Evolutionary conservation across 2,113 vertebrate genomes (phyloP).

Genomic region (Ceyx margarethae): DNA sequence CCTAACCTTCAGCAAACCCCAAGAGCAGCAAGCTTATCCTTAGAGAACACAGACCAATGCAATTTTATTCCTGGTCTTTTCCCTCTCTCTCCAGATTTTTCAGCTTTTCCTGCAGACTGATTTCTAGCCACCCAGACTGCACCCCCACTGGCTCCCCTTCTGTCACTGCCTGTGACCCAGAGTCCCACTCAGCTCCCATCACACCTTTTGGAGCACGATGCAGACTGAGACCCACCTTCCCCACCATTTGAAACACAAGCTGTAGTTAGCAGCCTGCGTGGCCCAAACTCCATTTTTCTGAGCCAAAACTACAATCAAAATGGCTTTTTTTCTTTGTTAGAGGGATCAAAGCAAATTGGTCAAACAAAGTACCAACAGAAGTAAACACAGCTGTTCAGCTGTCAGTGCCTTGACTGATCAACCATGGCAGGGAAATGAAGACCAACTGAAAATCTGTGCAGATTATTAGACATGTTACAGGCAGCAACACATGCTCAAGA

Average conservation of each 20-base stretch:
- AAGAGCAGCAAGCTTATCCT: not conserved
- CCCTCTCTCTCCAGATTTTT: not conserved
- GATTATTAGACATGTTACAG: not conserved
- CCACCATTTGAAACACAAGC: not conserved
- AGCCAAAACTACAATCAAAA: not conserved
- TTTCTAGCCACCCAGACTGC: not conserved
- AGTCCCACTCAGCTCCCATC: not conserved
- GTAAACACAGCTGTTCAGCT: slow-evolving; percentile 13
- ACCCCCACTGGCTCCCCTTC: not conserved
- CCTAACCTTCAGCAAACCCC: not conserved
- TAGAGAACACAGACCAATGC: not conserved
- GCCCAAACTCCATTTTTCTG: not conserved
- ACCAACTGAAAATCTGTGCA: not conserved
- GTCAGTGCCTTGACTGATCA: slow-evolving; percentile 15
- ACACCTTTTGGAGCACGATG: not conserved
- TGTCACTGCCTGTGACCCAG: not conserved
- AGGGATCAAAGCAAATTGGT: slow-evolving; percentile 22
- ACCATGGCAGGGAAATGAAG: slow-evolving; percentile 1
- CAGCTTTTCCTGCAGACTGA: not conserved
- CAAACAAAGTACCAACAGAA: slow-evolving; percentile 6
- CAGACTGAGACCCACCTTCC: not conserved
- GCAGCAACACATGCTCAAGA: not conserved
- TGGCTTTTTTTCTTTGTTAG: not conserved
- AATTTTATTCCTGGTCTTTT: not conserved
- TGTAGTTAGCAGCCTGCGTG: not conserved